These are phyloP conservation scores for Diadegma fenestrale DNA, from an alignment of 2,888 invertebrate genomes.

Conservation along the genomic window DNA sequence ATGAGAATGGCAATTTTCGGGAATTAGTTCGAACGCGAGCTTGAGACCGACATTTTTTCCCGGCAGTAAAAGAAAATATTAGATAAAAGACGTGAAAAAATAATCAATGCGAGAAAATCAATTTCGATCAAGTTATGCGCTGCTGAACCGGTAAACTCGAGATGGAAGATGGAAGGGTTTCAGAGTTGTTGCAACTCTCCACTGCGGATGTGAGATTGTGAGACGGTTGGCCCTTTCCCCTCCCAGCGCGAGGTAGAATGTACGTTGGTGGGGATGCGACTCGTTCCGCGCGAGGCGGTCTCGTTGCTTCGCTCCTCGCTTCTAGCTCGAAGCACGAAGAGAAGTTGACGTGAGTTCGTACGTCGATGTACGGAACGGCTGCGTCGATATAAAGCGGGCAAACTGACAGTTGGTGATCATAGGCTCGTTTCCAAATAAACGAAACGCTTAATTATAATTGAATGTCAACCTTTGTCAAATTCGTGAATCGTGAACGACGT, in stretches of 20 bases:
- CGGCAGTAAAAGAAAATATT: not conserved
- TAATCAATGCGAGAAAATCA: not conserved
- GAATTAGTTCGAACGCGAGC: not conserved
- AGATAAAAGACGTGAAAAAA: not conserved
- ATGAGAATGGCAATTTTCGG: not conserved
- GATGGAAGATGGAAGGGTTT: constrained; percentile 29
- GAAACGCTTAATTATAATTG: not conserved
- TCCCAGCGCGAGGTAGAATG: constrained; percentile 15
- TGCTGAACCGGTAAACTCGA: constrained; percentile 49
- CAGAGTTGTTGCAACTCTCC: constrained; percentile 35
- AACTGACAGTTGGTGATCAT: not conserved
- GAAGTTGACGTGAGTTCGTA: constrained; percentile 60
- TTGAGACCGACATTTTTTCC: not conserved
- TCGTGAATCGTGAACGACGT: not conserved
- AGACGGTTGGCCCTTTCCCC: constrained; percentile 28
- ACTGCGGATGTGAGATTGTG: constrained; percentile 31
- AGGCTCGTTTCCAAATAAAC: not conserved
- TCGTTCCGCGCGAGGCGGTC: constrained; percentile 40
- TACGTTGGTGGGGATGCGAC: constrained; percentile 15
- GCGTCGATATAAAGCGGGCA: not conserved
- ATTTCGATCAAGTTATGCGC: not conserved
- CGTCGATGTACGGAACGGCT: constrained; percentile 38
- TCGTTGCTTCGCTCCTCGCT: constrained; percentile 48
- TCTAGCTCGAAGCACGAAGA: constrained; percentile 52
- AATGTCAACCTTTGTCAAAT: not conserved